These are phyloP conservation scores for Podabrus alpinus DNA, from an alignment of 2,888 invertebrate genomes.

Conservation along the genomic window DNA sequence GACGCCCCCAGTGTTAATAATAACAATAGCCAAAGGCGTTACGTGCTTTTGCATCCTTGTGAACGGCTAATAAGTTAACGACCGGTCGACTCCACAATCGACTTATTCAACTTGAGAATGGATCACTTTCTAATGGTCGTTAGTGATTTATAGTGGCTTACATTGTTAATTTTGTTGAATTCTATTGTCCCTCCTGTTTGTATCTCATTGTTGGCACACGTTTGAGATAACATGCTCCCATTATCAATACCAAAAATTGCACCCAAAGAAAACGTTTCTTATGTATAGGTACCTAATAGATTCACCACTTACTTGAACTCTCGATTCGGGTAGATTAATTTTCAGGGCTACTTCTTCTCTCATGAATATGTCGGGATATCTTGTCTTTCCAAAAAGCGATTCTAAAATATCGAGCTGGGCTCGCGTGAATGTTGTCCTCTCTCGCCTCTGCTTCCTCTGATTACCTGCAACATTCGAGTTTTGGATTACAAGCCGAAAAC, in stretches of 20 bases:
- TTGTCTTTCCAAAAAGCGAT: constrained; percentile 89
- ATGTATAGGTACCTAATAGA: background rate
- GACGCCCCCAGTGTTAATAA: constrained; percentile 37
- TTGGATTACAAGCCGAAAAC: background rate
- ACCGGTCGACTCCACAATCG: constrained; percentile 35
- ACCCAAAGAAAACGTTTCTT: background rate
- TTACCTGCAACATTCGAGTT: constrained; percentile 61
- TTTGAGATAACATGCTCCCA: constrained; percentile 30
- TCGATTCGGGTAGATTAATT: constrained; percentile 94
- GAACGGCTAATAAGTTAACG: constrained; percentile 49
- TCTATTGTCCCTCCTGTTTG: constrained; percentile 33
- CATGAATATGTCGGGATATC: constrained; percentile 99
- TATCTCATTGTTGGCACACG: constrained; percentile 51
- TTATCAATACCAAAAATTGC: background rate
- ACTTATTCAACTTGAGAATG: constrained; percentile 41
- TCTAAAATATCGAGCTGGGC: constrained; percentile 96
- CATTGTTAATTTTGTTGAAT: constrained; percentile 40
- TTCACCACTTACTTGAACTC: constrained; percentile 85
- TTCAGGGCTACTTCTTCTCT: constrained; percentile 97
- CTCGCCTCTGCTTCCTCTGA: constrained; percentile 92
- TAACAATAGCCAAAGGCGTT: constrained; percentile 49
- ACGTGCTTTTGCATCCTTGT: constrained; percentile 48
- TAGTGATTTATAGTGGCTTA: constrained; percentile 51
- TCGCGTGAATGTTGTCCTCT: constrained; percentile 96
- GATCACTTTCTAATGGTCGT: constrained; percentile 49